Conservation (phyloP, 1,140 invertebrate species). For the Aphidius gifuensis region DNA sequence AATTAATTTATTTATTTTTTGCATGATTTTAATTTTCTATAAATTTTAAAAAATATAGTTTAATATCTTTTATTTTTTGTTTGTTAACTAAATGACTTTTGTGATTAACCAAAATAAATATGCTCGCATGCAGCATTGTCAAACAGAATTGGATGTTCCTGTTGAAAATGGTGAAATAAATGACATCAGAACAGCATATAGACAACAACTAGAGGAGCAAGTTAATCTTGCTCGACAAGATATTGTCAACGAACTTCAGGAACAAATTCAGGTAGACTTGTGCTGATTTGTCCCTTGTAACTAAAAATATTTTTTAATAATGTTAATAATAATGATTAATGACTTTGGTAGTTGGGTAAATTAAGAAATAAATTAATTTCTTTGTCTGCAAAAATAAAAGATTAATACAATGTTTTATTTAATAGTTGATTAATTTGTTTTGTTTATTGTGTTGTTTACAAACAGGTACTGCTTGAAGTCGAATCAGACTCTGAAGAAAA, state of each 20-base stretch:
- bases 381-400: too few relatives aligned
- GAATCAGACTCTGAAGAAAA: constrained; percentile 61
- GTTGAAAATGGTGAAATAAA: constrained; percentile 44
- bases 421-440: constrained; percentile 9
- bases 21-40: too few relatives aligned
- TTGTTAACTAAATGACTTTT: constrained; percentile 5
- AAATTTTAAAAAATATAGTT: too few relatives aligned
- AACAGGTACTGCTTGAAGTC: constrained; percentile 63
- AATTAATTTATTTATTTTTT: too few relatives aligned
- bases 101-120: constrained; percentile 29
- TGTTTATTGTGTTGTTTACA: constrained; percentile 14
- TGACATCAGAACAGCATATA: constrained; percentile 42
- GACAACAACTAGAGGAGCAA: constrained; percentile 58
- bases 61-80: too few relatives aligned
- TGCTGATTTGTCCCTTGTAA: constrained; percentile 8
- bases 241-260: constrained; percentile 59
- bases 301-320: neutral
- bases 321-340: neutral
- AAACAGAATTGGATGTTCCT: constrained; percentile 46
- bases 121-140: constrained; percentile 49
- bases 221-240: constrained; percentile 59
- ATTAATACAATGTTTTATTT: neutral
- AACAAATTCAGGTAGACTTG: constrained; percentile 61
- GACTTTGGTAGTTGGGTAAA: too few relatives aligned
- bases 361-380: too few relatives aligned